These are phyloP conservation scores for Rhamnusium bicolor DNA, from an alignment of 2,888 invertebrate genomes.

Conservation along the genomic window DNA sequence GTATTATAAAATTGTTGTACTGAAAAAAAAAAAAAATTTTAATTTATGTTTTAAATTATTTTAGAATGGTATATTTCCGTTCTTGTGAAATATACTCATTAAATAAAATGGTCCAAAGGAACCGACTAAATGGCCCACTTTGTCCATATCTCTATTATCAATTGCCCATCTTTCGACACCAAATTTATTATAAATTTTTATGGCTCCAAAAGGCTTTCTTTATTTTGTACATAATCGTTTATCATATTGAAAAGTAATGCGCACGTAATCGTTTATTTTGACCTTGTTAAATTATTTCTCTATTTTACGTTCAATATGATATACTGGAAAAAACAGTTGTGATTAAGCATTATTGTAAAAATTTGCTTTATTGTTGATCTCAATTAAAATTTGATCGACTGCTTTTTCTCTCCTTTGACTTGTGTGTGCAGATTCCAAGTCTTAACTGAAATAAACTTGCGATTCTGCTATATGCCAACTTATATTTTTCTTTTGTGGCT, in stretches of 20 bases:
- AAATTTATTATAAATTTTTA: slow-evolving; percentile 50
- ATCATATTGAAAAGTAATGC: slow-evolving; percentile 40
- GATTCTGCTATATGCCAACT: slow-evolving; percentile 53
- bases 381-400: slow-evolving; percentile 66
- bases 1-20: slow-evolving; percentile 28
- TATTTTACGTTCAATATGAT: slow-evolving; percentile 50
- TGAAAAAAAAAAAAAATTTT: background rate
- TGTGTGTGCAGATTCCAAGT: slow-evolving; percentile 49
- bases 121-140: slow-evolving; percentile 38
- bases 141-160: slow-evolving; percentile 37
- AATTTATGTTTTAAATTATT: background rate
- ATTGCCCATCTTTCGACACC: slow-evolving; percentile 59
- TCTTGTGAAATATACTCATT: background rate
- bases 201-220: slow-evolving; percentile 36
- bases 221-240: slow-evolving; percentile 43
- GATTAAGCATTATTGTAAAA: slow-evolving; percentile 66
- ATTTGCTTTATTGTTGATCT: slow-evolving; percentile 69
- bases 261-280: slow-evolving; percentile 28
- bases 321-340: slow-evolving; percentile 57
- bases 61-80: background rate
- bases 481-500: slow-evolving; percentile 63
- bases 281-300: slow-evolving; percentile 22
- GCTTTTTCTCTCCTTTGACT: slow-evolving; percentile 53
- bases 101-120: background rate
- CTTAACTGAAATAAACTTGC: slow-evolving; percentile 46